A percentile compares a stretch with the other conserved stretches of the same genome.
Evolutionary conservation across 2,888 invertebrate genomes (phyloP).

Genomic region (Agonopterix heracliana): DNA sequence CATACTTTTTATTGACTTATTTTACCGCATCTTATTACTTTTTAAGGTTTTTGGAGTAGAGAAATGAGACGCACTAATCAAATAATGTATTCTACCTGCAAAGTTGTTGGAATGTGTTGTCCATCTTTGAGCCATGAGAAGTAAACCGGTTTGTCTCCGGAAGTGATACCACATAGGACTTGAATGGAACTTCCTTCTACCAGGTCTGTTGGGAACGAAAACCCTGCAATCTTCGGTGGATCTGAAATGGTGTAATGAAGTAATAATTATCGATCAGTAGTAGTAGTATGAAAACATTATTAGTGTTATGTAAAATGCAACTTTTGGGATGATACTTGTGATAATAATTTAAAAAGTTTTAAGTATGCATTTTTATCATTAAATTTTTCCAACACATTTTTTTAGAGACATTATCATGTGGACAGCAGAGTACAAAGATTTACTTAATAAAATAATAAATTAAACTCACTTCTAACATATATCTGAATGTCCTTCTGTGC

Average conservation of each 20-base stretch:
- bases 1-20: too few species aligned
- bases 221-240: slow-evolving; percentile 90
- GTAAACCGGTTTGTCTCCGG: slow-evolving; percentile 83
- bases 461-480: slow-evolving; percentile 81
- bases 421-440: too few species aligned
- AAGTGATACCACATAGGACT: slow-evolving; percentile 86
- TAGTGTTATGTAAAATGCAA: too few species aligned
- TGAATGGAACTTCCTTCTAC: slow-evolving; percentile 90
- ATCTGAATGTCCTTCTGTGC: slow-evolving; percentile 85
- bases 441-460: too few species aligned
- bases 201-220: slow-evolving; percentile 86
- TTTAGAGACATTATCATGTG: too few species aligned
- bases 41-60: not conserved
- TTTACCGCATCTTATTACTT: too few species aligned
- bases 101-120: slow-evolving; percentile 75
- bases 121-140: slow-evolving; percentile 83
- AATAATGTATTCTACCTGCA: slow-evolving; percentile 70
- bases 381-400: too few species aligned
- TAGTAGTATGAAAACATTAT: too few species aligned
- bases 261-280: slow-evolving; percentile 1
- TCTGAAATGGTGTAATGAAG: slow-evolving; percentile 58
- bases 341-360: too few species aligned
- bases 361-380: too few species aligned
- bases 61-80: not conserved
- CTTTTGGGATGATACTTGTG: too few species aligned